A percentile compares a stretch with the other conserved stretches of the same genome.
Evolutionary conservation across 2,113 vertebrate genomes (phyloP).

Genomic region (Chloebia gouldiae): DNA sequence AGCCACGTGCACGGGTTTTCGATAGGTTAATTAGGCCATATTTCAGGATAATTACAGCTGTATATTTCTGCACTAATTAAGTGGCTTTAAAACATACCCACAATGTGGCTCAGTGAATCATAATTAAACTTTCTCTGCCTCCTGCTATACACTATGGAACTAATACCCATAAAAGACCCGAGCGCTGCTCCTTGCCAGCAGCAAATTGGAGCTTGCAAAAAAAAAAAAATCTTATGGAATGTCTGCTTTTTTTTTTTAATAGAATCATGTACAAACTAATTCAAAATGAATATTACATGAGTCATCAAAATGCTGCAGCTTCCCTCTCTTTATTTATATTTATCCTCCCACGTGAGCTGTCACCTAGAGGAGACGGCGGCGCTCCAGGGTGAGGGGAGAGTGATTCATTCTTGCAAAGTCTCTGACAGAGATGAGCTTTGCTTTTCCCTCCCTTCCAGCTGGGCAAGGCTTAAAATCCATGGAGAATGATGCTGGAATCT

Average conservation of each 20-base stretch:
- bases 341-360: conserved; percentile 22
- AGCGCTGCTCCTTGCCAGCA: conserved; percentile 15
- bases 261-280: conserved; percentile 47
- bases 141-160: conserved; percentile 42
- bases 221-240: conserved; percentile 10
- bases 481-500: background rate
- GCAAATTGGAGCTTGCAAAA: conserved; percentile 34
- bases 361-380: background rate
- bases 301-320: conserved; percentile 30
- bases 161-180: conserved; percentile 37
- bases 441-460: background rate
- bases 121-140: conserved; percentile 71
- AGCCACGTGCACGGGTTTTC: conserved; percentile 62
- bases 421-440: background rate
- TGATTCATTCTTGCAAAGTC: background rate
- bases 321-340: conserved; percentile 53
- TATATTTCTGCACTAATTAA: conserved; percentile 80
- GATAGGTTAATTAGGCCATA: conserved; percentile 78
- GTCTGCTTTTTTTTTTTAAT: conserved; percentile 7
- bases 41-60: conserved; percentile 77
- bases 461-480: background rate
- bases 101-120: conserved; percentile 65
- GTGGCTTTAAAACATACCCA: conserved; percentile 75
- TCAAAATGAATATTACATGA: conserved; percentile 63
- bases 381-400: background rate